Evolutionary conservation across 2,113 vertebrate species (phyloP).

Genomic region (Tyto alba): DNA sequence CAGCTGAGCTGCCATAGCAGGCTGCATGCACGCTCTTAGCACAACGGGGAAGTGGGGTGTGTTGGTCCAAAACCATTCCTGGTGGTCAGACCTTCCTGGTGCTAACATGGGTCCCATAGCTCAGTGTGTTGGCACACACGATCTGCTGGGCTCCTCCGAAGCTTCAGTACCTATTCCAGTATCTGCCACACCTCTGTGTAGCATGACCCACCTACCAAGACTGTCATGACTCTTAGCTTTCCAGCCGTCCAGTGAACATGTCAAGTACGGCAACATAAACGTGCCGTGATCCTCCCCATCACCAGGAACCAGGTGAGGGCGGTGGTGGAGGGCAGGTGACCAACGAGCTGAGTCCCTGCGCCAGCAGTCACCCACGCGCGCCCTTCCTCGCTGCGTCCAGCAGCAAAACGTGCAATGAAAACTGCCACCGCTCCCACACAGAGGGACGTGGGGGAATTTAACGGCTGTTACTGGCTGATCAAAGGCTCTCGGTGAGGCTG

Average conservation of each 20-base stretch:
- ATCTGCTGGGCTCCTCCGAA: background rate
- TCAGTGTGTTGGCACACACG: accelerated
- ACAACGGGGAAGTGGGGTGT: background rate
- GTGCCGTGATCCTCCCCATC: accelerated
- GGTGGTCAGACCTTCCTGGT: background rate
- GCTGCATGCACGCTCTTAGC: background rate
- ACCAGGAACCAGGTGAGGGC: background rate
- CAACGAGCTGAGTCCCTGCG: background rate
- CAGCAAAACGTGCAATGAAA: background rate
- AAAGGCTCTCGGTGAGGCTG: constrained; percentile 22
- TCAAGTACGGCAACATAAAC: background rate
- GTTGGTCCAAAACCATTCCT: background rate
- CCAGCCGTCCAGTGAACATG: background rate
- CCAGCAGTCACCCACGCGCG: background rate
- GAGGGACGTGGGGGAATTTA: background rate
- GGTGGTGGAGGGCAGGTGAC: accelerated
- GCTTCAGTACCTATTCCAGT: background rate
- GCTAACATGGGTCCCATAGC: background rate
- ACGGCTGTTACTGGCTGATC: background rate
- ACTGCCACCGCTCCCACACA: background rate
- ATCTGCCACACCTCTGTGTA: background rate
- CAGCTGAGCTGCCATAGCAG: background rate
- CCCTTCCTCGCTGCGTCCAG: background rate
- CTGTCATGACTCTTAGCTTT: background rate
- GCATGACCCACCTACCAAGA: background rate